Base-by-base conservation (phyloP, 2,797 vertebrate species). In the Hapalemur alaotrensis region DNA sequence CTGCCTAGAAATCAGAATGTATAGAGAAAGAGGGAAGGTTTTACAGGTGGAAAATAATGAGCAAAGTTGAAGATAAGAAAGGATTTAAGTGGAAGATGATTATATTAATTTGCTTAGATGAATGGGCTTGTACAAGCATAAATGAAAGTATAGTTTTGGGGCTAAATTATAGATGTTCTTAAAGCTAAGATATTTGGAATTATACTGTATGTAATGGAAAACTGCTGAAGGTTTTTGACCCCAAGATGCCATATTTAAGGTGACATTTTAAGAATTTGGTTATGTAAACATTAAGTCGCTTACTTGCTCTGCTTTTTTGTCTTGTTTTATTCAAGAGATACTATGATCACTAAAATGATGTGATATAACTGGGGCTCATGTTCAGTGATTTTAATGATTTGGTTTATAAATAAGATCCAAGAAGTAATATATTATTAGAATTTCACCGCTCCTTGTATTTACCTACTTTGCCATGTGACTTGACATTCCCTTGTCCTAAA, bases 11-110 rank as follows among this genome's bases (percentile, higher is more conserved):
- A 89, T 23, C 25, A 93, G 59, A 76, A 93, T 10, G 9, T 43
- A 54, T 12, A 43, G 38, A 76, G 41, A n/a, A n/a, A 90, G 82
- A 72, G 6, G 5, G 23, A 95, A 76, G 52, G 1, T 32, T 81
- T 83, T 95, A 28, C 14, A 83, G 3, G 59, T 95, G 17, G 52
- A 89, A 86, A 93, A 84, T 70, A 35, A 87, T 92, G 67, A 87
- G 15, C 38, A 67, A 92, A 93, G 17, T 72, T 81, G 70, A 94
- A 93, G 67, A 54, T 69, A 95, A 80, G 57, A 86, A 80, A 20
- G 35, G 32, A 1, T 70, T 91, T 84, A 50, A 95, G 43, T 79
- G 15, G 2, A 46, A 50, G 83, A 89, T 61, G 25, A 86, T 54
- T n/a, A 61, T 61, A 69, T 35, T 23, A 79, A 85, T 87, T 84